Evolutionary conservation across 1,140 invertebrate genomes (phyloP), one percentile per base, ranked within the genome.

Genomic region (Caenorhabditis briggsae): DNA sequence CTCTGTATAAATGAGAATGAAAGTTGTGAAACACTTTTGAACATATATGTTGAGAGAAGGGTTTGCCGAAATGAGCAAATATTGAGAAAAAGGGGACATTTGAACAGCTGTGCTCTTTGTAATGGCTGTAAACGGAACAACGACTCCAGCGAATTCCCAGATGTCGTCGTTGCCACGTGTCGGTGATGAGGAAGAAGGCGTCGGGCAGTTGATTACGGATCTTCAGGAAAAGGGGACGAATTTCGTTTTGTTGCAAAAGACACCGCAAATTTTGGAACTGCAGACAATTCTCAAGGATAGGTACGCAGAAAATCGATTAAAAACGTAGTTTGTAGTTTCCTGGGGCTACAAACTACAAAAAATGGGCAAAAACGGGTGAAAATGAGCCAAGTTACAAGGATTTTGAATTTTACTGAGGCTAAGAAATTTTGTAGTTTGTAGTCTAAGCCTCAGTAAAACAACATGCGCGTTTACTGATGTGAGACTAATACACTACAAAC

Each of bases 281-380:
- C 96, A 98, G 93, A 98, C 97, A 16, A 97, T 98, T 91, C 94
- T 99, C 59, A 93, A 97, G 41, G 97, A 98, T 93, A 97, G 95
- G 97, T 98, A 50, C 82, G 58, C 48, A 41, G 18, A 70, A 84
- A 11, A 55, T 82, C 20, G 20, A 16, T n/a, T 78, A 20, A 78
- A 41, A 61, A 33, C 3, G 33, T 33, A 7, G 56, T 7, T 16
- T 88, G 16, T 1, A 23, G 58, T 18, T n/a, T 41, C 9, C 82
- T 18, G 23, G 16, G 33, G 33, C 50, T 53, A 53, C 50, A 5
- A 16, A n/a, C n/a, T 23, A 11, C 11, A 41, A 70, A 53, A 74
- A 70, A 87, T 88, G 33, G 33, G 1, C 33, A 3, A 33, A 33
- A 33, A 33, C 33, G 33, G 3, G 33, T 33, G 33, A 33, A 33